phyloP scores from a whole-genome alignment of 2,113 vertebrate species.

The Laticauda laticaudata region DNA sequence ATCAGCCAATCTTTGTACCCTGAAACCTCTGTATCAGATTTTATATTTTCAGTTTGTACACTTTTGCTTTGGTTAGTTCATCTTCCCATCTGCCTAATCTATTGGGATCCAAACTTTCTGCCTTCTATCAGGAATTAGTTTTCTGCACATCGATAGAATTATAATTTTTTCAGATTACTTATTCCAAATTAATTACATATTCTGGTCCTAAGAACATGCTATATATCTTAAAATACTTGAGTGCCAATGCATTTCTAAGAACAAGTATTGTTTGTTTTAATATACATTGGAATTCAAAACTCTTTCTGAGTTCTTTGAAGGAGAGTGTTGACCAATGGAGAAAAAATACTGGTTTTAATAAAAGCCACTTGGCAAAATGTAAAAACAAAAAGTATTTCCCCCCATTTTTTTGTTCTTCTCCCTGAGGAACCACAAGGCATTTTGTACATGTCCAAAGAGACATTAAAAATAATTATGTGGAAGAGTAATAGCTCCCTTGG shows the following conservation, averaged over 20 bases:
- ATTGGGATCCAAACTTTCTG: not conserved
- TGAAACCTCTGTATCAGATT: not conserved
- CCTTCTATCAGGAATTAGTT: not conserved
- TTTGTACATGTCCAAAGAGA: constrained; percentile 77
- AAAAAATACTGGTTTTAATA: constrained; percentile 63
- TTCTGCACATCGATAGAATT: not conserved
- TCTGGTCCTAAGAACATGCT: constrained; percentile 8
- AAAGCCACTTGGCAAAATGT: constrained; percentile 61
- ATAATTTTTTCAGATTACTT: not conserved
- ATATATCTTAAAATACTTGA: constrained; percentile 16
- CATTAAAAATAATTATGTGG: constrained; percentile 81
- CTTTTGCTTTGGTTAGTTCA: not conserved
- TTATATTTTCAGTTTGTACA: not conserved
- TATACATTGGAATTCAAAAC: constrained; percentile 3
- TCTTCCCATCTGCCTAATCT: not conserved
- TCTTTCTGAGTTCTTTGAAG: constrained; percentile 60
- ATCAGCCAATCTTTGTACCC: not conserved
- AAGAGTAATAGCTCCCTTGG: constrained; percentile 82
- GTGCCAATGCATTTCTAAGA: constrained; percentile 50
- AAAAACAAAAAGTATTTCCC: constrained; percentile 58
- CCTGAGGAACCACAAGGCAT: constrained; percentile 77
- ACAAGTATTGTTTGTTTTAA: not conserved
- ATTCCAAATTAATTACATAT: constrained; percentile 18
- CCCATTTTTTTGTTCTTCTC: constrained; percentile 62
- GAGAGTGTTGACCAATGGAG: constrained; percentile 62